Evolutionary conservation across 2,797 vertebrate genomes (phyloP).

Genomic region (Sternotherus odoratus): DNA sequence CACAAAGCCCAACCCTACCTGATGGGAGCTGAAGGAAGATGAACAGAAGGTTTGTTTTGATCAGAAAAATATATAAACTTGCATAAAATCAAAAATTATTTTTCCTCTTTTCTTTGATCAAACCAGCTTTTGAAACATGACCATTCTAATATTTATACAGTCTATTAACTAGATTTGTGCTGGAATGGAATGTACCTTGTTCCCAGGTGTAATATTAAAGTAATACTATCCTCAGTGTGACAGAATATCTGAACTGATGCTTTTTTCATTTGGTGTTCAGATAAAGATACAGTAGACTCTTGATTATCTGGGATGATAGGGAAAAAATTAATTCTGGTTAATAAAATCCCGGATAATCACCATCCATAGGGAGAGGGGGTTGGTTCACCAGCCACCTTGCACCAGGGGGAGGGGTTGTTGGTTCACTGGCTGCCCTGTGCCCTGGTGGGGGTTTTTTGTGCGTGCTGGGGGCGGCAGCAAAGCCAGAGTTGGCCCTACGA

Average conservation of each 20-base stretch:
- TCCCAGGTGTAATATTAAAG: rapidly evolving
- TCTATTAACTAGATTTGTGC: not conserved
- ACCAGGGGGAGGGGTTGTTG: too few species aligned
- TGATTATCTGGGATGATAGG: too few species aligned
- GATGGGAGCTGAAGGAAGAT: not conserved
- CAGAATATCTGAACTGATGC: not conserved
- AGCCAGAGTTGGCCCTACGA: too few species aligned
- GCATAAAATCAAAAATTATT: not conserved
- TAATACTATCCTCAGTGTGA: not conserved
- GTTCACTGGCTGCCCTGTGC: too few species aligned
- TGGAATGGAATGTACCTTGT: not conserved
- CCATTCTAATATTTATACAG: not conserved
- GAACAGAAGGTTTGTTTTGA: not conserved
- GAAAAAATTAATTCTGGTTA: too few species aligned
- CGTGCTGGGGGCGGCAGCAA: too few species aligned
- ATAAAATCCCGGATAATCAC: too few species aligned
- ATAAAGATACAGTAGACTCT: too few species aligned
- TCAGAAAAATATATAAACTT: not conserved
- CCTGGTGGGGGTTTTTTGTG: too few species aligned
- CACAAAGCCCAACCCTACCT: not conserved
- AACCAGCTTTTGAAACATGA: not conserved
- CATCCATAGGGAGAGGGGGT: too few species aligned
- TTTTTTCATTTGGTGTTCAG: not conserved
- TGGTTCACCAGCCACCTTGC: too few species aligned
- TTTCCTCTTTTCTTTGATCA: not conserved